Percentiles rank a stretch among this genome's conserved stretches.
Conservation (phyloP, 2,797 vertebrate genomes). For the Esox masquinongy region DNA sequence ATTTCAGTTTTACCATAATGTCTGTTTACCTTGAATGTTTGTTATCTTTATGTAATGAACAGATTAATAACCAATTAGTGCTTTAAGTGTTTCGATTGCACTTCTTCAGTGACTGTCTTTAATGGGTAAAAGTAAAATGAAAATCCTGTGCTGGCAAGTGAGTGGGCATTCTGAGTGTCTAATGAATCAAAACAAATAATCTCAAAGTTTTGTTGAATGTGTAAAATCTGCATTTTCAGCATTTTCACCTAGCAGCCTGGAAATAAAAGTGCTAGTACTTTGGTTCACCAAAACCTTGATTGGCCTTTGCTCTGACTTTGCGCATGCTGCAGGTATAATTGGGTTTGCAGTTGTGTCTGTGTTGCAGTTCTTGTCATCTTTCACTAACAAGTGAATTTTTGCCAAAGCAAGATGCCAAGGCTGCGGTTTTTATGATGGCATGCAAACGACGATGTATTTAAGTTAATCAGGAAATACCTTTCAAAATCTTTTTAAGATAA, state of each 20-base stretch:
- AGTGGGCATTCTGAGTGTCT: background rate
- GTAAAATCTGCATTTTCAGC: background rate
- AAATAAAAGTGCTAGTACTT: background rate
- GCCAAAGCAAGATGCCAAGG: background rate
- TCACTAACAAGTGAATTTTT: background rate
- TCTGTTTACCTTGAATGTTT: background rate
- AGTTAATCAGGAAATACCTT: background rate
- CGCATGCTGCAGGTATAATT: background rate
- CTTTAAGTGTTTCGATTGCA: background rate
- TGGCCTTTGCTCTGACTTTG: background rate
- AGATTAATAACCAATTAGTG: background rate
- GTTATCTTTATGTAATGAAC: background rate
- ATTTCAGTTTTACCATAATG: background rate
- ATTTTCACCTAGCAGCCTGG: background rate
- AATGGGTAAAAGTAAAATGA: background rate
- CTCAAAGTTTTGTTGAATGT: background rate
- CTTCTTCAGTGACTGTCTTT: background rate
- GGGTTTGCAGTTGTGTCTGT: background rate
- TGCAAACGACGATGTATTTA: background rate
- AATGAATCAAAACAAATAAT: background rate
- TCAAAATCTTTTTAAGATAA: background rate
- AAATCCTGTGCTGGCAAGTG: background rate
- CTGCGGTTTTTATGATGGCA: background rate
- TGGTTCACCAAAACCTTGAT: background rate
- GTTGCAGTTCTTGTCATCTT: background rate